Evolutionary conservation across 2,888 invertebrate species (phyloP).

Genomic region (Ichneumoninae sp.): DNA sequence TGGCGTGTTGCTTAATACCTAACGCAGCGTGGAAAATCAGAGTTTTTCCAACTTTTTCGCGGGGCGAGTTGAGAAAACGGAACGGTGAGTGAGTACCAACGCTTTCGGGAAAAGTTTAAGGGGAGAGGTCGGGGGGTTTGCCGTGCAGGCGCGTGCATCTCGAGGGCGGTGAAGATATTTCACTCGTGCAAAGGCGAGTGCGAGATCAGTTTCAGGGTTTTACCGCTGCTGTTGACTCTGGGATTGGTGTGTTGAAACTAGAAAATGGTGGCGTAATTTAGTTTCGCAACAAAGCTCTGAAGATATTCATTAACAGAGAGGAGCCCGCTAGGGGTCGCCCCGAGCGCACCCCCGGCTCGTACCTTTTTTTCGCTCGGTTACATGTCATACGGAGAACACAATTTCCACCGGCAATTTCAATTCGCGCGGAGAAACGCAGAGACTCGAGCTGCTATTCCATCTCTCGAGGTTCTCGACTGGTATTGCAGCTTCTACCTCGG

Average conservation of each 20-base stretch:
- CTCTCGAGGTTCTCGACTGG: slow-evolving; percentile 10
- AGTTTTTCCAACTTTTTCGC: slow-evolving; percentile 38
- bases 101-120: slow-evolving; percentile 23
- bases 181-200: slow-evolving; percentile 12
- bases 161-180: slow-evolving; percentile 35
- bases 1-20: slow-evolving; percentile 29
- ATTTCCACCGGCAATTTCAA: slow-evolving; percentile 27
- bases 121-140: background rate
- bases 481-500: background rate
- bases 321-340: background rate
- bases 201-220: slow-evolving; percentile 26
- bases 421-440: slow-evolving; percentile 1
- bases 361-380: slow-evolving; percentile 15
- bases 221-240: background rate
- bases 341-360: background rate
- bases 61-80: slow-evolving; percentile 26
- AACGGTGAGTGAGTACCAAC: slow-evolving; percentile 20
- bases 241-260: slow-evolving; percentile 12
- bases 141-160: background rate
- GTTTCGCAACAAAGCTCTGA: slow-evolving; percentile 49
- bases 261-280: slow-evolving; percentile 44
- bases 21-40: slow-evolving; percentile 4
- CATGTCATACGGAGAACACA: slow-evolving; percentile 32
- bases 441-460: slow-evolving; percentile 24
- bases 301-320: slow-evolving; percentile 54